Percentiles rank a stretch among this genome's conserved stretches.
These are phyloP conservation scores for Homarus americanus DNA, from an alignment of 1,140 invertebrate species.

Conservation along the genomic window DNA sequence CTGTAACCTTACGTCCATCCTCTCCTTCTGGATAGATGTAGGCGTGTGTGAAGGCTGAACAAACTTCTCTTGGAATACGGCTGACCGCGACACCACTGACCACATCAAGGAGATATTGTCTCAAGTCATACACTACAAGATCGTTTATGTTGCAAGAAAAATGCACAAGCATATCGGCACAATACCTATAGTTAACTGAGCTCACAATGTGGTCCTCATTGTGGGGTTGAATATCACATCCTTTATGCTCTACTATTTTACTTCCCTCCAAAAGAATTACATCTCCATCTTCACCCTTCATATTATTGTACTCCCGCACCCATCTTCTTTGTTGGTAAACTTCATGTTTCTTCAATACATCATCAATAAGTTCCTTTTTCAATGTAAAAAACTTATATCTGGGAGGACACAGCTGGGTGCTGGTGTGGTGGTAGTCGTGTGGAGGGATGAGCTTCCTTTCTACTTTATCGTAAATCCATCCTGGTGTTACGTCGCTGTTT, in stretches of 20 bases:
- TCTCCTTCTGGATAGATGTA: too few species aligned
- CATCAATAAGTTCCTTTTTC: background rate
- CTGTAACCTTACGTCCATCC: too few species aligned
- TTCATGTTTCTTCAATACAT: background rate
- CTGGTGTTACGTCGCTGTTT: background rate
- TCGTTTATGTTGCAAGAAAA: background rate
- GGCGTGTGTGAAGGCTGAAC: too few species aligned
- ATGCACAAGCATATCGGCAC: constrained; percentile 5
- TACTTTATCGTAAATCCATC: background rate
- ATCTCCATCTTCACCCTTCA: background rate
- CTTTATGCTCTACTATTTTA: background rate
- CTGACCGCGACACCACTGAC: background rate
- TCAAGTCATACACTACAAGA: background rate
- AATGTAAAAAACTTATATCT: background rate
- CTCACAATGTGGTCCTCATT: background rate
- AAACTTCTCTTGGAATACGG: background rate
- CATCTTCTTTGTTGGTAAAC: background rate
- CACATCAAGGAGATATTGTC: background rate
- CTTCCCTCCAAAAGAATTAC: background rate
- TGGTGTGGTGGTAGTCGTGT: background rate
- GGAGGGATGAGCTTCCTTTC: background rate
- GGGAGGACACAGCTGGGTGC: background rate
- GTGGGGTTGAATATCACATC: background rate
- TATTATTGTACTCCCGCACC: background rate
- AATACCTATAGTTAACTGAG: background rate